Base-by-base conservation (phyloP, 2,888 invertebrate species). In the Pachliopta kotzebuea region DNA sequence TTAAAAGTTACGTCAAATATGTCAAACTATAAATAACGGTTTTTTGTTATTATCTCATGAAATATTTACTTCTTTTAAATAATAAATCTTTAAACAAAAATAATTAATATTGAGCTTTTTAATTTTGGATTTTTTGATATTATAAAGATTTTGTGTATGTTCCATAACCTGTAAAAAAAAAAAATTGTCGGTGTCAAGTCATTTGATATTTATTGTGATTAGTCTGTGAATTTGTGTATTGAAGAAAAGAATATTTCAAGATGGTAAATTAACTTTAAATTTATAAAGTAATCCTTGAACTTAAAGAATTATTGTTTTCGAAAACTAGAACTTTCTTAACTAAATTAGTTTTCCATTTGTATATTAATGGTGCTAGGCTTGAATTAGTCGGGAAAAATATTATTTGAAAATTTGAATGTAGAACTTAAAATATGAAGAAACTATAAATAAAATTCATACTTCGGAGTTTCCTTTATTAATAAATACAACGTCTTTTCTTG, bases 221-320 rank as follows among this genome's bases (percentile, higher is more conserved):
- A 58, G 37, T 49, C 49, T 62, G 55, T 67, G 50, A 54, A 60
- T 31, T 65, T 65, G 53, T 64, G 52, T 63, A 63, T 57, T 65
- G 67, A 67, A 64, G 37, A 56, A 67, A 62, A 58, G 65, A 63
- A 67, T 74, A 71, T 68, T 70, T 71, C 80, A 88, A 88, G 85
- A 90, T 90, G 90, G 90, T 90, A 90, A 88, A 70, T 81, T 20
- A 82, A 88, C 85, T 85, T 69, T 0, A 59, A 70, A 70, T 79
- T 84, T 80, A 68, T 71, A 3, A 1, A 54, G 23, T 71, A 85
- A 90, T 90, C 90, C 63, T 57, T 49, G 0, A n/a, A 49, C n/a
- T 21, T 59, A 66, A 76, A 65, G 14, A 0, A 18, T 1, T 2
- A 54, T 67, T 60, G 21, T 50, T 45, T 45, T 17, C 14, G 8